phyloP scores from a whole-genome alignment of 2,113 vertebrate species.

The Pipra filicauda region DNA sequence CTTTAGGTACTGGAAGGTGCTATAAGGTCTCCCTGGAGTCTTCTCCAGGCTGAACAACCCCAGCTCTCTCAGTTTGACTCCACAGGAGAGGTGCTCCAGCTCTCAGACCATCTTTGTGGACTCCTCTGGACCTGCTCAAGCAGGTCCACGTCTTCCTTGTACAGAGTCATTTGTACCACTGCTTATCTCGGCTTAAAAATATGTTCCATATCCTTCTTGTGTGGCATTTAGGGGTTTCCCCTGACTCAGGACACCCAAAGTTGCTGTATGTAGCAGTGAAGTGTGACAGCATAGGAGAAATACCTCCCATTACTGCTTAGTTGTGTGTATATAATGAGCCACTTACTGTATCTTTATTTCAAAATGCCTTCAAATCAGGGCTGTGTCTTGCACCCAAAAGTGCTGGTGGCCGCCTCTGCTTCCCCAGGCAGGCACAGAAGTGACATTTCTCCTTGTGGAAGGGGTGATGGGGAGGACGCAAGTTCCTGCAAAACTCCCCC shows the following conservation, averaged over 20 bases:
- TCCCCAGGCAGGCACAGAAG: background rate
- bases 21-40: background rate
- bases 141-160: fast-evolving
- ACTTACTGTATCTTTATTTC: background rate
- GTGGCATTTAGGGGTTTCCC: background rate
- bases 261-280: background rate
- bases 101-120: background rate
- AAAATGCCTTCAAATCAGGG: background rate
- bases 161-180: background rate
- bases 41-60: background rate
- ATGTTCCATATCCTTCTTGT: background rate
- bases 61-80: background rate
- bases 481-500: background rate
- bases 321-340: background rate
- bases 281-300: background rate
- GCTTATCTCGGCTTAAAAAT: background rate
- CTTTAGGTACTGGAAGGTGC: background rate
- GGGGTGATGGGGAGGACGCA: background rate
- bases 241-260: background rate
- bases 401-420: fast-evolving
- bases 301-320: background rate
- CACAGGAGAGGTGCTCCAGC: background rate
- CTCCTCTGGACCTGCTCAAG: background rate
- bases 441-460: background rate
- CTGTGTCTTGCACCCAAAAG: background rate